phyloP scores from a whole-genome alignment of 64 coral and sea anemone species.

The Montipora foliosa region DNA sequence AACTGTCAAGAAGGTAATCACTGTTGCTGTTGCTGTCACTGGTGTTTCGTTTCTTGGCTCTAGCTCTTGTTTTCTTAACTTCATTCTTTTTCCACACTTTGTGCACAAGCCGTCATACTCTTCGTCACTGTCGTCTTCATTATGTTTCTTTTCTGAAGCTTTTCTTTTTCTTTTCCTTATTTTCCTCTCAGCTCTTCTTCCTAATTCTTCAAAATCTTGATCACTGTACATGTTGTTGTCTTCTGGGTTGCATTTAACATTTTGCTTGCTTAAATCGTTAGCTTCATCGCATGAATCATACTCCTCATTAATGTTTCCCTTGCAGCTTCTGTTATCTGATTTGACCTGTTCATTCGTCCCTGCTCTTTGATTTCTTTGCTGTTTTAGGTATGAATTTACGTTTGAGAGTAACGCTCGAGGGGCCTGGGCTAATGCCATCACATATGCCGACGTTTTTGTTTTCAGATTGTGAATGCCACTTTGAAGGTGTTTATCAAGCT shows the following conservation, averaged over 20 bases:
- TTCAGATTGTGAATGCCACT: constrained; percentile 43
- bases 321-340: constrained; percentile 13
- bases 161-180: constrained; percentile 14
- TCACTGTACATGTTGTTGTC: constrained; percentile 7
- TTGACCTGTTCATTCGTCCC: constrained; percentile 18
- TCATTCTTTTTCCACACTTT: constrained; percentile 21
- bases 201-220: constrained; percentile 52
- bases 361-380: constrained; percentile 22
- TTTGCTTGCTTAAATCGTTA: not conserved
- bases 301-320: constrained; percentile 12
- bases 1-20: constrained; percentile 45
- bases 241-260: constrained; percentile 40
- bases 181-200: constrained; percentile 29
- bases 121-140: constrained; percentile 6
- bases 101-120: constrained; percentile 36
- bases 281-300: constrained; percentile 53
- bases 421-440: constrained; percentile 28
- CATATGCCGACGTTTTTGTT: constrained; percentile 34
- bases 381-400: constrained; percentile 1
- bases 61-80: not conserved
- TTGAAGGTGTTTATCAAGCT: constrained; percentile 64
- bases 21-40: not conserved
- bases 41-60: not conserved
- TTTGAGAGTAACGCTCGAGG: constrained; percentile 29
- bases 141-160: not conserved